phyloP scores from a whole-genome alignment of 2,797 vertebrate species.

The Cephalopachus bancanus region DNA sequence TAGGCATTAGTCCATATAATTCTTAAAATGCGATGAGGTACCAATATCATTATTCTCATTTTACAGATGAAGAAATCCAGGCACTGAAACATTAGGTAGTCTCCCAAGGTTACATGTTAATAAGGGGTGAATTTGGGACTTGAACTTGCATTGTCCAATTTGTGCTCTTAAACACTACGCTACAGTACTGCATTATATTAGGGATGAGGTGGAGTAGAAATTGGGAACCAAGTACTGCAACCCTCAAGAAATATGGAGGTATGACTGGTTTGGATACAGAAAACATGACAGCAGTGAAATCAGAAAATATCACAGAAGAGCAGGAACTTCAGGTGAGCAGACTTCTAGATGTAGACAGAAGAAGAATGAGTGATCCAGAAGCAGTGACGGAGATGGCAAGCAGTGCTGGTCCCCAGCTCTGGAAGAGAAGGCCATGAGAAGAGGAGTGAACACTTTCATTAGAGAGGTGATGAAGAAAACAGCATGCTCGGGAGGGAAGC shows the following conservation, averaged over 20 bases:
- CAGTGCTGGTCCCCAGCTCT: not conserved
- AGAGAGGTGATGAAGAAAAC: not conserved
- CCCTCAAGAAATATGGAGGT: not conserved
- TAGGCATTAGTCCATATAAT: not conserved
- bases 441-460: not conserved
- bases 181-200: not conserved
- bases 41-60: not conserved
- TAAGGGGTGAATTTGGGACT: not conserved
- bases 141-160: not conserved
- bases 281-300: not conserved
- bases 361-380: not conserved
- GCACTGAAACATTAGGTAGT: not conserved
- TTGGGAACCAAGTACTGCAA: not conserved
- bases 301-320: not conserved
- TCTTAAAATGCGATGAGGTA: not conserved
- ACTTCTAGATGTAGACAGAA: not conserved
- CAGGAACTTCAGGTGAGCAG: not conserved
- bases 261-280: not conserved
- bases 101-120: not conserved
- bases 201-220: not conserved
- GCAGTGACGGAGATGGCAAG: not conserved
- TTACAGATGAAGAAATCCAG: not conserved
- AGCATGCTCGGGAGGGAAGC: not conserved
- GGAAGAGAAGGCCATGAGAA: no score
- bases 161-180: not conserved